phyloP scores from a whole-genome alignment of 2,113 vertebrate species.

The Crotalus viridis region DNA sequence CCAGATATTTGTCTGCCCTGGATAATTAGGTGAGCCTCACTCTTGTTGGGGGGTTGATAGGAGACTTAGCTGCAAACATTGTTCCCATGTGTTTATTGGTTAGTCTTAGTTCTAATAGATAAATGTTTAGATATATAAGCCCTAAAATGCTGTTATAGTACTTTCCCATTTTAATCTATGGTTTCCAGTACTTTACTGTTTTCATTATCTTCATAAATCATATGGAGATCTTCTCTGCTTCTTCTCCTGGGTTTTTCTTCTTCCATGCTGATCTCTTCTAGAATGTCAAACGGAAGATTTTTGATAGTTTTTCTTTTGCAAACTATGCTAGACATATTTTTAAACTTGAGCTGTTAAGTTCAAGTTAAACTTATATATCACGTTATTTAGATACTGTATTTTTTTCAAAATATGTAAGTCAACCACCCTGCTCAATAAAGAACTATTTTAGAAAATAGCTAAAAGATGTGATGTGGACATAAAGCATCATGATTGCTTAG shows the following conservation, averaged over 20 bases:
- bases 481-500: background rate
- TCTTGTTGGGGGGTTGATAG: background rate
- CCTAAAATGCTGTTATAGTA: background rate
- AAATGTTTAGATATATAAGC: background rate
- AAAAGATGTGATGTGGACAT: background rate
- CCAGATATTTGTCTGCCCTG: background rate
- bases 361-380: background rate
- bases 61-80: background rate
- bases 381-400: background rate
- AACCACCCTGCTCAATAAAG: background rate
- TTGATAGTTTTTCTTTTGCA: background rate
- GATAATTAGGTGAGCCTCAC: background rate
- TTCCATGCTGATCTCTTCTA: background rate
- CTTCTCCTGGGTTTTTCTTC: background rate
- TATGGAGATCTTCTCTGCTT: background rate
- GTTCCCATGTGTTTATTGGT: background rate
- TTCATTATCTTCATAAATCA: background rate
- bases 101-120: background rate
- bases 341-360: background rate
- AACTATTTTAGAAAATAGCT: background rate
- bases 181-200: background rate
- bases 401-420: background rate
- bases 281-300: background rate
- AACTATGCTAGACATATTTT: background rate
- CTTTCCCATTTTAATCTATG: background rate